These are phyloP conservation scores for Andrena trimmerana DNA, from an alignment of 2,888 invertebrate species.

Conservation along the genomic window DNA sequence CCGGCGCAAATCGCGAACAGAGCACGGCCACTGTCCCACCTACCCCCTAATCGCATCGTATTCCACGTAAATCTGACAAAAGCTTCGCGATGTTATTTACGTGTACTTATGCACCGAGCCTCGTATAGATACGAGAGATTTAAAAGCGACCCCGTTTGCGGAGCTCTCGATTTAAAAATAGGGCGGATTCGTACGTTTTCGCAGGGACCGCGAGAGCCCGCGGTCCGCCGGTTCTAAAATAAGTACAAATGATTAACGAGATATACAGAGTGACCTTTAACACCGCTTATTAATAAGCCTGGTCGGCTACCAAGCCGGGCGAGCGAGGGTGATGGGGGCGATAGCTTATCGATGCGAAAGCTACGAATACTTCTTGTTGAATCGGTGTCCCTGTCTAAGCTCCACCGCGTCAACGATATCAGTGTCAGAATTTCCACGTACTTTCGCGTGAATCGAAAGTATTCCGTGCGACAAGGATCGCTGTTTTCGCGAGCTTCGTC, in stretches of 20 bases:
- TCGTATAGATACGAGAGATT: conserved; percentile 4
- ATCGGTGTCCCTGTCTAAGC: conserved; percentile 34
- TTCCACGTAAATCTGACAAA: conserved; percentile 12
- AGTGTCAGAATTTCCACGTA: background rate
- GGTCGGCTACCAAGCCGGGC: conserved; percentile 25
- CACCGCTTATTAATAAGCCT: conserved; percentile 63
- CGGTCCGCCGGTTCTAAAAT: conserved; percentile 31
- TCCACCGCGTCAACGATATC: background rate
- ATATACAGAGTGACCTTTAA: conserved; percentile 57
- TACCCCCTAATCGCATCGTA: conserved; percentile 23
- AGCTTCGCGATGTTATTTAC: conserved; percentile 4
- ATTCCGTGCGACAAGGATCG: conserved; percentile 21
- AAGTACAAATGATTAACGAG: conserved; percentile 59
- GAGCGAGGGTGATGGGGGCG: conserved; percentile 61
- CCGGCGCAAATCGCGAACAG: conserved; percentile 49
- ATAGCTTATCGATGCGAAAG: conserved; percentile 63
- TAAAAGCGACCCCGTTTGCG: background rate
- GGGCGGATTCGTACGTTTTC: conserved; percentile 10
- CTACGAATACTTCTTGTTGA: conserved; percentile 40
- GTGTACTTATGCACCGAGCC: background rate
- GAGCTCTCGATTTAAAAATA: background rate
- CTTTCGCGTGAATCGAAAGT: conserved; percentile 1
- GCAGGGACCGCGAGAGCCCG: conserved; percentile 5
- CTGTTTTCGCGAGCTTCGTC: conserved; percentile 35
- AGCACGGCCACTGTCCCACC: conserved; percentile 30